A percentile compares a stretch with the other conserved stretches of the same genome.
Evolutionary conservation across 2,797 vertebrate genomes (phyloP).

Genomic region (Crenichthys baileyi): DNA sequence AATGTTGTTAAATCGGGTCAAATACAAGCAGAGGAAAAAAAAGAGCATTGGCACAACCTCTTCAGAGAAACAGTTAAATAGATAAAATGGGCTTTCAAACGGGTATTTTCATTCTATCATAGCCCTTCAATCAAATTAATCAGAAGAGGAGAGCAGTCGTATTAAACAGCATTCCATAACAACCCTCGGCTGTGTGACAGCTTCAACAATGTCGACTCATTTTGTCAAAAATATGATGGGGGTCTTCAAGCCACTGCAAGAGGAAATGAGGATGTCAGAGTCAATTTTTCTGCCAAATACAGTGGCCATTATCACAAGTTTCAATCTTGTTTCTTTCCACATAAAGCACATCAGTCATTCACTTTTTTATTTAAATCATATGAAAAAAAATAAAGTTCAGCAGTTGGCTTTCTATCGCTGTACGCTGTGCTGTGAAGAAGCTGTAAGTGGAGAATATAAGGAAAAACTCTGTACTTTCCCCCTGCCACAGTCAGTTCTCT

Average conservation of each 20-base stretch:
- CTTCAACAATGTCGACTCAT: conserved; percentile 79
- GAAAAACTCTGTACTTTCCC: conserved; percentile 21
- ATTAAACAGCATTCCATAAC: conserved; percentile 58
- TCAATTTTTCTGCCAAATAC: conserved; percentile 73
- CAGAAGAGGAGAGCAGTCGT: conserved; percentile 53
- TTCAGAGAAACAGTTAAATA: conserved; percentile 58
- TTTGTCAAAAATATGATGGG: conserved; percentile 81
- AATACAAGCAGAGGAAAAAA: conserved; percentile 23
- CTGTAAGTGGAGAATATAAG: conserved; percentile 11
- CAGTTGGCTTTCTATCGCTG: not conserved
- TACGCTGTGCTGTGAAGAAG: not conserved
- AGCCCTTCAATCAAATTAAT: conserved; percentile 67
- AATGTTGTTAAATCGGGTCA: conserved; percentile 50
- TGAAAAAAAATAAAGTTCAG: conserved; percentile 19
- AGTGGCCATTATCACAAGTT: conserved; percentile 67
- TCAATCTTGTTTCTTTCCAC: conserved; percentile 62
- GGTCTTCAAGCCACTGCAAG: conserved; percentile 74
- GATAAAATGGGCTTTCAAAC: conserved; percentile 59
- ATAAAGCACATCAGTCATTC: conserved; percentile 51
- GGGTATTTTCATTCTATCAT: conserved; percentile 52
- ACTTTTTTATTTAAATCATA: conserved; percentile 44
- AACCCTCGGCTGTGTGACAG: conserved; percentile 69
- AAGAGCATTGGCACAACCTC: conserved; percentile 13
- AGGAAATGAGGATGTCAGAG: conserved; percentile 80
- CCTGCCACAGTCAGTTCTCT: conserved; percentile 38